Conservation (phyloP, 1,140 invertebrate genomes). For the Drosophila ercepeae region DNA sequence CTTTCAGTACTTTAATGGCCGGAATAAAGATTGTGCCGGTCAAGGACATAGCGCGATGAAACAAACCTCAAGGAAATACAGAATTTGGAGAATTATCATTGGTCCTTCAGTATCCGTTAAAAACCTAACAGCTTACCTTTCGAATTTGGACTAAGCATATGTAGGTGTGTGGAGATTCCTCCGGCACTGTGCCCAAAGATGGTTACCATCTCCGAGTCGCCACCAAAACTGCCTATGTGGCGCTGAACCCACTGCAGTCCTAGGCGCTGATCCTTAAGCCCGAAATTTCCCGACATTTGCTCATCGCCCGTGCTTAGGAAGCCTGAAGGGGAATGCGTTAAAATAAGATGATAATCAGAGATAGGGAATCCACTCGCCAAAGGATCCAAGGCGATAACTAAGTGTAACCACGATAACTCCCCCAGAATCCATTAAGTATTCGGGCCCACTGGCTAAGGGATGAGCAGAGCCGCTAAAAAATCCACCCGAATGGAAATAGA, state of each 20-base stretch:
- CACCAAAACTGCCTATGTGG: conserved; percentile 86
- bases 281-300: conserved; percentile 84
- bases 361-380: conserved; percentile 54
- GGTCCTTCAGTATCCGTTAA: conserved; percentile 41
- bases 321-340: conserved; percentile 22
- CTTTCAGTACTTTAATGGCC: conserved; percentile 83
- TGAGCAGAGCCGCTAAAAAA: conserved; percentile 83
- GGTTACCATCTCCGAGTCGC: conserved; percentile 89
- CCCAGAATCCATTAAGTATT: conserved; percentile 84
- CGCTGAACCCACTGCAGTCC: conserved; percentile 69
- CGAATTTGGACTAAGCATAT: conserved; percentile 51
- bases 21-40: conserved; percentile 86
- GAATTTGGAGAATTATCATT: not conserved
- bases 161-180: conserved; percentile 84
- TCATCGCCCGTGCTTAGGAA: conserved; percentile 80
- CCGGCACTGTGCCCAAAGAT: conserved; percentile 91
- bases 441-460: conserved; percentile 71
- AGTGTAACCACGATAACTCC: conserved; percentile 85
- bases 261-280: conserved; percentile 75
- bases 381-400: conserved; percentile 85
- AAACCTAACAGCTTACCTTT: conserved; percentile 67
- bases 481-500: conserved; percentile 87
- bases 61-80: conserved; percentile 64
- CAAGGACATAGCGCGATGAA: conserved; percentile 85
- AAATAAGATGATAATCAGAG: no score